Conservation (phyloP, 1,140 invertebrate species). For the Drosophila arizonae region DNA sequence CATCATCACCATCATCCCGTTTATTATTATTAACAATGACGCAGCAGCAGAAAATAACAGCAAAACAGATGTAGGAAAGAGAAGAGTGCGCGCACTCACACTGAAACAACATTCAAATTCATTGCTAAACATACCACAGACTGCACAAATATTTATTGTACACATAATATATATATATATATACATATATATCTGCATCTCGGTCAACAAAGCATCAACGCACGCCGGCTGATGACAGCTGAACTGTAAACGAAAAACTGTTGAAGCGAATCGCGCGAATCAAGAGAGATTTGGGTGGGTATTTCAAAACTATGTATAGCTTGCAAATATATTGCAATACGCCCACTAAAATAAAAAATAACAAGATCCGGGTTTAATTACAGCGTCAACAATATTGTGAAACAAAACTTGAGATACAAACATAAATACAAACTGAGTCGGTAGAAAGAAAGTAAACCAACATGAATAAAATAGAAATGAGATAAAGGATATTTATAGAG, state of each 20-base stretch:
- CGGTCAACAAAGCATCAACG: constrained; percentile 34
- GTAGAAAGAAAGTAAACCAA: background rate
- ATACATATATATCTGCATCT: constrained; percentile 15
- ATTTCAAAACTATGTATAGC: background rate
- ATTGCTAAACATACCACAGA: constrained; percentile 38
- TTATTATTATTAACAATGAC: constrained; percentile 70
- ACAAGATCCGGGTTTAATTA: background rate
- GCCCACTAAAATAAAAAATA: background rate
- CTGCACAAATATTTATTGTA: constrained; percentile 22
- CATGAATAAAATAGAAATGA: background rate
- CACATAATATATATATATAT: background rate
- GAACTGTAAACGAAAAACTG: constrained; percentile 36
- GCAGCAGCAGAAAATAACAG: constrained; percentile 33
- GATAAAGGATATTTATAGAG: no score
- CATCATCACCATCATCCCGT: constrained; percentile 19
- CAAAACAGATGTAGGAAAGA: background rate
- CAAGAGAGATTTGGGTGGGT: background rate
- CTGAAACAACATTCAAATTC: constrained; percentile 42
- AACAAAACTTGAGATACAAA: no score
- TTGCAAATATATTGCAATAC: background rate
- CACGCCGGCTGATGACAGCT: constrained; percentile 42
- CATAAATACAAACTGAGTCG: background rate
- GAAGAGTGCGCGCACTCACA: background rate
- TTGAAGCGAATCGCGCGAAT: constrained; percentile 7
- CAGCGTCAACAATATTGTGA: background rate